These are phyloP conservation scores for Ephialtes manifestator DNA, from an alignment of 2,888 invertebrate genomes.

Conservation along the genomic window DNA sequence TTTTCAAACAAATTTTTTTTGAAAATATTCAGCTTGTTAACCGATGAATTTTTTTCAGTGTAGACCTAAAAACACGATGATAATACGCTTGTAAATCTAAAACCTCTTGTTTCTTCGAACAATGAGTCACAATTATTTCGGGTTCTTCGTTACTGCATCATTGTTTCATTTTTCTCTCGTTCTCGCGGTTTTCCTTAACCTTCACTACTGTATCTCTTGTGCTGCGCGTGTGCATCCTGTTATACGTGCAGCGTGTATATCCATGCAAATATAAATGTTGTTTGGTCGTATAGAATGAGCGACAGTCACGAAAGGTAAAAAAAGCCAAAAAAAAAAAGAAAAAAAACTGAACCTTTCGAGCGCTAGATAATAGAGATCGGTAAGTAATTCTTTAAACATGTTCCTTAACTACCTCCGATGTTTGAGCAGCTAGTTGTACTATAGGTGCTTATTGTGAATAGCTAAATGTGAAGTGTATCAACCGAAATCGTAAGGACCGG, in stretches of 20 bases:
- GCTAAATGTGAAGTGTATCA: neutral
- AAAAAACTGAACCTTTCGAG: neutral
- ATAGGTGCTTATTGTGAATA: neutral
- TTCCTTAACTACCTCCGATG: no score
- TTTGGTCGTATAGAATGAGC: neutral
- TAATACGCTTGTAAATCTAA: slow-evolving; percentile 21
- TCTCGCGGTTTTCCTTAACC: slow-evolving; percentile 13
- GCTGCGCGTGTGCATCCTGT: slow-evolving; percentile 10
- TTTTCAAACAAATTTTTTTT: no score
- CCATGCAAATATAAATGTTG: neutral
- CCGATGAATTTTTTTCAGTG: no score
- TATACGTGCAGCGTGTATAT: neutral
- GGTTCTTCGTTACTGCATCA: slow-evolving; percentile 33
- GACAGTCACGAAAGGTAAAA: neutral
- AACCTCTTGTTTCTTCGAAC: neutral
- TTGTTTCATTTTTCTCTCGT: slow-evolving; percentile 12
- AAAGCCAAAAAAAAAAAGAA: neutral
- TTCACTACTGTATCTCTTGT: neutral
- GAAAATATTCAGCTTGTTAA: no score
- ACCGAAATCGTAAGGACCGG: slow-evolving; percentile 54
- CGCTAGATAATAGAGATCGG: neutral
- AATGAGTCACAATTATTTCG: slow-evolving; percentile 20
- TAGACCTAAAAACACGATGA: neutral
- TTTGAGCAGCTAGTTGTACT: no score
- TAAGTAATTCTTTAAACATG: neutral